Conservation (phyloP, 1,140 invertebrate genomes). For the Micrasema minimum region DNA sequence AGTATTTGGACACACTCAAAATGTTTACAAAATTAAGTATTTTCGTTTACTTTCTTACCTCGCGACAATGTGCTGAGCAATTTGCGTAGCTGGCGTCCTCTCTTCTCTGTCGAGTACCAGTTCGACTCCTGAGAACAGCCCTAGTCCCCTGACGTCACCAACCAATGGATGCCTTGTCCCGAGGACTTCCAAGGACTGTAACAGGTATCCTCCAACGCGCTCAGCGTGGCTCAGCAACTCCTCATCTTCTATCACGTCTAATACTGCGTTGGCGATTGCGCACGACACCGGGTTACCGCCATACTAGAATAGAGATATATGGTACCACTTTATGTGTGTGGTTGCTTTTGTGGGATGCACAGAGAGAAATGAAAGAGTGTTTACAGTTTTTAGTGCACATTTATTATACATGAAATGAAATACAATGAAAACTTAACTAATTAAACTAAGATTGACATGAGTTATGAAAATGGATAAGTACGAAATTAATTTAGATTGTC, state of each 20-base stretch:
- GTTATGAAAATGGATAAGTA: too few relatives aligned
- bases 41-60: constrained; percentile 64
- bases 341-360: too few relatives aligned
- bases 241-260: constrained; percentile 93
- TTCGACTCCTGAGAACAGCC: constrained; percentile 95
- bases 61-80: constrained; percentile 84
- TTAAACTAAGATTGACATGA: too few relatives aligned
- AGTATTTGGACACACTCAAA: too few relatives aligned
- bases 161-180: constrained; percentile 81
- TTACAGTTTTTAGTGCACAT: too few relatives aligned
- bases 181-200: constrained; percentile 76
- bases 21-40: too few relatives aligned
- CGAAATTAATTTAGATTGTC: too few relatives aligned
- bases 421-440: too few relatives aligned
- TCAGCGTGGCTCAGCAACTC: constrained; percentile 84
- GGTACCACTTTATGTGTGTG: too few relatives aligned
- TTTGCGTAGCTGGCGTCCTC: constrained; percentile 83
- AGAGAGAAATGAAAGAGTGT: too few relatives aligned
- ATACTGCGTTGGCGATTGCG: constrained; percentile 93
- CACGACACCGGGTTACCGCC: constrained; percentile 98
- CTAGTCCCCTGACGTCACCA: constrained; percentile 89
- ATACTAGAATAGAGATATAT: constrained; percentile 75
- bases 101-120: constrained; percentile 83
- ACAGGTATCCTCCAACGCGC: constrained; percentile 83
- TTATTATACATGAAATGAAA: too few relatives aligned